Conservation (phyloP, 2,888 invertebrate species). For the Stictocephala bisonia region DNA sequence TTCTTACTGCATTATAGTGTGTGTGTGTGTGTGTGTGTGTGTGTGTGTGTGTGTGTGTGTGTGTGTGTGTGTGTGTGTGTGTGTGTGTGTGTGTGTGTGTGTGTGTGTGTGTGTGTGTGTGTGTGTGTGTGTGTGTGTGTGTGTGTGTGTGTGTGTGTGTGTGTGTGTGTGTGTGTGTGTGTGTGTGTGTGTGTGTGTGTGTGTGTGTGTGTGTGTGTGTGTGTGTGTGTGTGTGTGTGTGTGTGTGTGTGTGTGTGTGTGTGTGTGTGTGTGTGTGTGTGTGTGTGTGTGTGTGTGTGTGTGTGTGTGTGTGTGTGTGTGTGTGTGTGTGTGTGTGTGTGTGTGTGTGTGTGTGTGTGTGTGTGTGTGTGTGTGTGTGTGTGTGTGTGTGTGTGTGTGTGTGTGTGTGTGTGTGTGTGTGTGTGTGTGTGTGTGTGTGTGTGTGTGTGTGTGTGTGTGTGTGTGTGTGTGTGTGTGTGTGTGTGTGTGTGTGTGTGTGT, state of each 20-base stretch:
- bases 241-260: slow-evolving; percentile 13
- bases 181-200: slow-evolving; percentile 13
- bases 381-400: slow-evolving; percentile 9
- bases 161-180: slow-evolving; percentile 13
- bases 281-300: slow-evolving; percentile 13
- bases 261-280: slow-evolving; percentile 13
- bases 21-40: slow-evolving; percentile 7
- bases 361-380: slow-evolving; percentile 13
- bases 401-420: slow-evolving; percentile 13
- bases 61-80: neutral
- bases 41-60: slow-evolving; percentile 4
- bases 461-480: slow-evolving; percentile 13
- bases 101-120: neutral
- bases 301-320: slow-evolving; percentile 13
- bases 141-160: neutral
- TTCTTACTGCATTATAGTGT: too few species aligned
- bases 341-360: slow-evolving; percentile 13
- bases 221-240: slow-evolving; percentile 13
- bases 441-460: slow-evolving; percentile 13
- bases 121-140: neutral
- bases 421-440: slow-evolving; percentile 13
- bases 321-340: slow-evolving; percentile 13
- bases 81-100: neutral
- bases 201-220: slow-evolving; percentile 13
- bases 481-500: slow-evolving; percentile 13